Percentiles rank a stretch among this genome's conserved stretches.
Conservation (phyloP, 2,888 invertebrate species). For the Meiosimyza platycephala region DNA sequence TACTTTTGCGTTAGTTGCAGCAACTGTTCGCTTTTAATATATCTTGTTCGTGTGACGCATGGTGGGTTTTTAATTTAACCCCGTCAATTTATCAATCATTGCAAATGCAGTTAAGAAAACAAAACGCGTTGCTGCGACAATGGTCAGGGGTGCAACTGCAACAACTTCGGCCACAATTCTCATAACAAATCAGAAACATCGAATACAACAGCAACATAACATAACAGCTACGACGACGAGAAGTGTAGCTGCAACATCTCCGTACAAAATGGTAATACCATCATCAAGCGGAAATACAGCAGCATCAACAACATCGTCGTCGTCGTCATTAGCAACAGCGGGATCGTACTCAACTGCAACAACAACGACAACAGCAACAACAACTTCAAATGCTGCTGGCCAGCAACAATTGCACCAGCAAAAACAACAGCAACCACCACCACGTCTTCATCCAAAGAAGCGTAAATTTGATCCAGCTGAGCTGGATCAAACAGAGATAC, state of each 20-base stretch:
- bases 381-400: slow-evolving; percentile 67
- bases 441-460: slow-evolving; percentile 90
- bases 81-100: slow-evolving; percentile 3
- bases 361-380: slow-evolving; percentile 66
- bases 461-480: slow-evolving; percentile 70
- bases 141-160: slow-evolving; percentile 55
- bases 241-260: slow-evolving; percentile 45
- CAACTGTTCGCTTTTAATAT: slow-evolving; percentile 28
- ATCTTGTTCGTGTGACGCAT: neutral
- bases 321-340: slow-evolving; percentile 65
- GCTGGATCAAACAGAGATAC: slow-evolving; percentile 61
- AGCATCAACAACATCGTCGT: slow-evolving; percentile 71
- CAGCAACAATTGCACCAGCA: slow-evolving; percentile 69
- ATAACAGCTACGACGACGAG: slow-evolving; percentile 67
- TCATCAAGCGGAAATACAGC: slow-evolving; percentile 74
- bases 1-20: slow-evolving; percentile 31
- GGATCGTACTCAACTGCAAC: slow-evolving; percentile 64
- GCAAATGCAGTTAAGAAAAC: slow-evolving; percentile 39
- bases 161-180: slow-evolving; percentile 55
- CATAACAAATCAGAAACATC: slow-evolving; percentile 49
- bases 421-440: slow-evolving; percentile 60
- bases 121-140: slow-evolving; percentile 42
- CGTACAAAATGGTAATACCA: slow-evolving; percentile 64
- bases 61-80: neutral
- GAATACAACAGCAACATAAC: slow-evolving; percentile 51